A percentile compares a stretch with the other conserved stretches of the same genome.
phyloP scores from a whole-genome alignment of 2,888 invertebrate genomes.

The Biston stratarius region DNA sequence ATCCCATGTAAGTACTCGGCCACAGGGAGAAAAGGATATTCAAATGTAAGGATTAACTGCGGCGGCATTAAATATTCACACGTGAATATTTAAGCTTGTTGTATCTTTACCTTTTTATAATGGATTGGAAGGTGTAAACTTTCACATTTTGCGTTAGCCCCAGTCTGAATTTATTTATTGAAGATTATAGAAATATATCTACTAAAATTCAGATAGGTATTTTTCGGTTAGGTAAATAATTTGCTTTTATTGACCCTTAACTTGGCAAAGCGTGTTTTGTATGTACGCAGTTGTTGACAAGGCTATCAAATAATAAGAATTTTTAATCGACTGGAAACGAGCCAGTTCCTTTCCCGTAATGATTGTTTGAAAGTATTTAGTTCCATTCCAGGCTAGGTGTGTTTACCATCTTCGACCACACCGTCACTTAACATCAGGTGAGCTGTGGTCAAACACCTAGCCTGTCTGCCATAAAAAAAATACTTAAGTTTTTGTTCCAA shows the following conservation, averaged over 20 bases:
- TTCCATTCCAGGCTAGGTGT: too few relatives aligned
- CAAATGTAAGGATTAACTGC: constrained; percentile 19
- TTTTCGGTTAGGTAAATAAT: background rate
- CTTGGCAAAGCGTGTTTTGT: too few relatives aligned
- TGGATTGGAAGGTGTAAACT: constrained; percentile 11
- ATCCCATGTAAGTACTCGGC: constrained; percentile 1
- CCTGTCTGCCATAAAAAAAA: too few relatives aligned
- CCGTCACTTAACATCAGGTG: too few relatives aligned
- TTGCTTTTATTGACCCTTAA: background rate
- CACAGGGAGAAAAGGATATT: constrained; percentile 10
- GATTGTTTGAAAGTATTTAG: too few relatives aligned
- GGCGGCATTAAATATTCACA: constrained; percentile 20
- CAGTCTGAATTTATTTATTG: background rate
- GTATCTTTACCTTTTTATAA: constrained; percentile 14
- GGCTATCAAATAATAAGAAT: too few relatives aligned
- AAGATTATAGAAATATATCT: background rate
- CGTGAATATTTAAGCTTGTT: constrained; percentile 15
- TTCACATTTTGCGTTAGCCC: background rate
- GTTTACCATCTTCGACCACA: too few relatives aligned
- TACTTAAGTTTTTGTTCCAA: too few relatives aligned
- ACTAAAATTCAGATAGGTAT: background rate
- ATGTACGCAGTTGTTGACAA: too few relatives aligned
- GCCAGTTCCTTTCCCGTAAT: too few relatives aligned
- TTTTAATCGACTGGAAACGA: too few relatives aligned
- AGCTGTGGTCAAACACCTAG: too few relatives aligned